Conservation (phyloP, 1,140 invertebrate genomes). For the Musca vetustissima region DNA sequence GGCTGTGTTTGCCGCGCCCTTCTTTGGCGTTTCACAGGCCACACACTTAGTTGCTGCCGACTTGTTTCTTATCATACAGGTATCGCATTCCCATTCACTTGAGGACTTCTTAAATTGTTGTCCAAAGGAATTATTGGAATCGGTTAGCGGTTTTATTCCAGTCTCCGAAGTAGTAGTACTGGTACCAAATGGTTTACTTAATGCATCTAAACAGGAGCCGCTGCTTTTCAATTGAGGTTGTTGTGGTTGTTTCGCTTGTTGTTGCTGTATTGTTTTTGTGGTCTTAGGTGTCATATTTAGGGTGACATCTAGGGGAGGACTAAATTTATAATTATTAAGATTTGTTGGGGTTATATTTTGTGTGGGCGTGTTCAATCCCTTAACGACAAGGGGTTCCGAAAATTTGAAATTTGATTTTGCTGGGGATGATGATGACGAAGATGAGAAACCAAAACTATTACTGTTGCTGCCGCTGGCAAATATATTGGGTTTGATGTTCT, state of each 20-base stretch:
- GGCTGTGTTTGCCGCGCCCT: background rate
- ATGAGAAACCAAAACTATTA: no score
- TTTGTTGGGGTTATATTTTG: constrained; percentile 49
- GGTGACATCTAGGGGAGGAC: constrained; percentile 56
- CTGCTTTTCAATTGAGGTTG: constrained; percentile 34
- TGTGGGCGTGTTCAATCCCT: background rate
- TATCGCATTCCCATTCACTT: constrained; percentile 66
- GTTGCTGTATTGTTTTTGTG: background rate
- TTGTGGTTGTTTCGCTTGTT: background rate
- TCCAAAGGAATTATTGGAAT: constrained; percentile 49
- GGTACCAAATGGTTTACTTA: constrained; percentile 27
- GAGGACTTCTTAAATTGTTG: constrained; percentile 59
- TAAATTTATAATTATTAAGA: constrained; percentile 60
- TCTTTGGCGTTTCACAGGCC: constrained; percentile 60
- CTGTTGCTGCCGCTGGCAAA: no score
- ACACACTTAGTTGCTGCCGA: constrained; percentile 61
- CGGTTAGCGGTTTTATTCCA: no score
- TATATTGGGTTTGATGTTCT: no score
- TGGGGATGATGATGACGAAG: no score
- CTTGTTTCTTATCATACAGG: constrained; percentile 69
- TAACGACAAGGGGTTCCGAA: constrained; percentile 24
- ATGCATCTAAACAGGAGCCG: constrained; percentile 52
- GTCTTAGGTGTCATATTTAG: constrained; percentile 5
- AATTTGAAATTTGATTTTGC: constrained; percentile 27
- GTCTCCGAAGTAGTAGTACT: background rate